Percentiles rank a stretch among this genome's conserved stretches.
phyloP scores from a whole-genome alignment of 2,888 invertebrate species.

The Sepioteuthis lessoniana region DNA sequence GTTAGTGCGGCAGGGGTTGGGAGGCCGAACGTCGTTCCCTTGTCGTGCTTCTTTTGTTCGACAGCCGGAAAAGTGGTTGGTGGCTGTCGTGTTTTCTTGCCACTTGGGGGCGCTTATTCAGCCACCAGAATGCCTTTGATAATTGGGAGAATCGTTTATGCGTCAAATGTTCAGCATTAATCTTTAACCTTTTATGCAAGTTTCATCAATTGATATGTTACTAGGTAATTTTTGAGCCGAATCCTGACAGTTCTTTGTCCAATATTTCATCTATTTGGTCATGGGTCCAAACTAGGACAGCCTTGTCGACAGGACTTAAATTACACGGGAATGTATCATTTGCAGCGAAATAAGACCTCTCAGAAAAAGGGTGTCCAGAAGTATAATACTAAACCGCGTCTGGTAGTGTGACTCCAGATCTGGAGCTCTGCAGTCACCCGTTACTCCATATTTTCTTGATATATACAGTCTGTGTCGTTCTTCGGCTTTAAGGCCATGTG shows the following conservation, averaged over 20 bases:
- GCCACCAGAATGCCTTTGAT: not conserved
- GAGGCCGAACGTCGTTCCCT: not conserved
- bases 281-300: not conserved
- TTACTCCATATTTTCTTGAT: too few relatives aligned
- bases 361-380: too few relatives aligned
- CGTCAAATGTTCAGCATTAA: not conserved
- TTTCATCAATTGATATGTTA: not conserved
- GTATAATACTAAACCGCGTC: too few relatives aligned
- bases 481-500: too few relatives aligned
- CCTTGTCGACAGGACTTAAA: too few relatives aligned
- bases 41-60: not conserved
- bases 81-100: not conserved
- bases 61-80: not conserved
- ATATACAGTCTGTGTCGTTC: too few relatives aligned
- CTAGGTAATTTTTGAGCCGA: not conserved
- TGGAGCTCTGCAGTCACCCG: too few relatives aligned
- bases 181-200: not conserved
- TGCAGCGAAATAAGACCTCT: too few relatives aligned
- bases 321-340: too few relatives aligned
- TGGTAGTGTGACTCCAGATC: too few relatives aligned
- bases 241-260: not conserved
- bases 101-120: constrained; percentile 8
- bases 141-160: not conserved
- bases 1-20: not conserved
- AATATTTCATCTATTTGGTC: not conserved